Evolutionary conservation across 2,888 invertebrate species (phyloP), one percentile per base, ranked within the genome.

Genomic region (Thereva unica): DNA sequence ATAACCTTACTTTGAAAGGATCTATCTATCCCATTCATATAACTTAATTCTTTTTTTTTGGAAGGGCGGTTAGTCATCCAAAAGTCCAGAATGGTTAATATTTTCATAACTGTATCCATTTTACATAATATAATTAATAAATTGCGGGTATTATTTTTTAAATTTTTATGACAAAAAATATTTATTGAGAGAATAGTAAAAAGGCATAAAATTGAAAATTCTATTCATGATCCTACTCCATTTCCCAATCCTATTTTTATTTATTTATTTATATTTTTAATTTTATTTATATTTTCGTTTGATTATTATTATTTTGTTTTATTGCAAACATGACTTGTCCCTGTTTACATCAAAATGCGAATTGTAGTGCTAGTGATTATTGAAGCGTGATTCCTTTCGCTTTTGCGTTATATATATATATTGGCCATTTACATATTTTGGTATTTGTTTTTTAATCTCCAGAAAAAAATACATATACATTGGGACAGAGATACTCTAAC

Each of bases 321-420:
- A 49, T 45, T 66, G 55, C 57, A 56, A 66, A 66, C 44, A 64
- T 61, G 61, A 61, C 61, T 61, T 61, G 61, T 61, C 61, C 61
- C 61, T 61, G 61, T 61, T 23, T 61, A 61, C 50, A 61, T 50
- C 61, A 49, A 61, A 61, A 40, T 61, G 47, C 54, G 54, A 64
- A 69, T 71, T 72, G 73, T 74, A 73, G 74, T 74, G 72, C 74
- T 72, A 73, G 73, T 74, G 74, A 71, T 73, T 72, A 71, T 69
- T 68, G 68, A 68, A 66, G 68, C 68, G 68, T 68, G 66, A 64
- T 63, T 64, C 64, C 63, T 67, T 66, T 64, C 64, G 66, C 66
- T 67, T 68, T 66, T 49, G 47, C 56, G 35, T 49, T 56, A 56
- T 54, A 54, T 38, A 35, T 38, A 35, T 54, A 54, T 57, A 50